Conservation (phyloP, 2,888 invertebrate genomes). For the Noctua comes region DNA sequence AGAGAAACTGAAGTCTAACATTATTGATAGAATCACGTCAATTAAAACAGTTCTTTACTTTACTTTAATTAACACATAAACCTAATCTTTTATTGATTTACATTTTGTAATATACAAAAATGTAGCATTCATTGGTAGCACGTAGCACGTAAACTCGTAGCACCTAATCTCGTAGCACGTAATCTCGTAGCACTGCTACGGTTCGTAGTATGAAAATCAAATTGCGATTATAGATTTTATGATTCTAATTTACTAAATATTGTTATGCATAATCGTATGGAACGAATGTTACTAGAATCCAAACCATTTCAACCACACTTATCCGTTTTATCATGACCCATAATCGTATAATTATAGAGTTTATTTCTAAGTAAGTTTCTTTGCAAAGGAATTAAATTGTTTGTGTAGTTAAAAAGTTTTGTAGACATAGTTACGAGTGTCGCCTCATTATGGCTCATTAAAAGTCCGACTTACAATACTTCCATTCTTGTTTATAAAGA, state of each 20-base stretch:
- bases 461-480: slow-evolving; percentile 28
- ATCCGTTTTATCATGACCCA: not conserved
- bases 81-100: not conserved
- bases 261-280: not conserved
- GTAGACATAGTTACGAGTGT: not conserved
- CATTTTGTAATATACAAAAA: not conserved
- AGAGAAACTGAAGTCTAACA: not conserved
- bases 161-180: slow-evolving; percentile 36
- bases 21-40: not conserved
- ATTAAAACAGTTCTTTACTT: not conserved
- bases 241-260: not conserved
- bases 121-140: slow-evolving; percentile 24
- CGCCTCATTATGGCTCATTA: slow-evolving; percentile 15
- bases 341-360: not conserved
- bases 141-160: slow-evolving; percentile 18
- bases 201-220: slow-evolving; percentile 10
- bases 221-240: not conserved
- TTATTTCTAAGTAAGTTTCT: not conserved
- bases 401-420: slow-evolving; percentile 9
- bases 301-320: not conserved
- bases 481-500: not conserved
- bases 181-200: slow-evolving; percentile 38
- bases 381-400: slow-evolving; percentile 9
- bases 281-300: no score
- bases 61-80: not conserved